phyloP scores from a whole-genome alignment of 2,888 invertebrate species.

The Nomada ferruginata region DNA sequence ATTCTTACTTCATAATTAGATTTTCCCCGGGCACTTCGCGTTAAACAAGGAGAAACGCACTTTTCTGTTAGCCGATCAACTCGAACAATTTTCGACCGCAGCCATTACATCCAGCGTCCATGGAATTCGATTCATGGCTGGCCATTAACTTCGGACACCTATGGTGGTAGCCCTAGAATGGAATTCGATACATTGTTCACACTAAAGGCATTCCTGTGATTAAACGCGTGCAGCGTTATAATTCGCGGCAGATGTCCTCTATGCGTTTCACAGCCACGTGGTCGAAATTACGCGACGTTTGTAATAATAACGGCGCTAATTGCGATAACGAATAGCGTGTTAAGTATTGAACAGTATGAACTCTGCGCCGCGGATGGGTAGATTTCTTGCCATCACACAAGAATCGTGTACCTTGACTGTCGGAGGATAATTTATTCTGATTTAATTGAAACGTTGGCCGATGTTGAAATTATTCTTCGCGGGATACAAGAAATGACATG shows the following conservation, averaged over 20 bases:
- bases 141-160: conserved; percentile 23
- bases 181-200: conserved; percentile 30
- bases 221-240: conserved; percentile 27
- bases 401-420: neutral
- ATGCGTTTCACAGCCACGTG: conserved; percentile 6
- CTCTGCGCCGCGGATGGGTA: conserved; percentile 1
- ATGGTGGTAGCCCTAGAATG: conserved; percentile 5
- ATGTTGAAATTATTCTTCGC: neutral
- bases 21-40: too few species aligned
- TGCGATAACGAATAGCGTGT: conserved; percentile 38
- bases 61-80: neutral
- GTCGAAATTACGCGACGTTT: conserved; percentile 38
- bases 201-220: conserved; percentile 21
- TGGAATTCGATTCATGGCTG: neutral
- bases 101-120: neutral
- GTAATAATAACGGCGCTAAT: conserved; percentile 45
- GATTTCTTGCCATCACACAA: conserved; percentile 19
- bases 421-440: neutral
- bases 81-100: neutral
- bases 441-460: neutral
- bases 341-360: conserved; percentile 8
- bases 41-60: too few species aligned
- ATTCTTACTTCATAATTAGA: too few species aligned
- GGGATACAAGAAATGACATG: neutral
- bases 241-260: conserved; percentile 27